Conservation (phyloP, 2,113 vertebrate species). For the Myocastor coypus region DNA sequence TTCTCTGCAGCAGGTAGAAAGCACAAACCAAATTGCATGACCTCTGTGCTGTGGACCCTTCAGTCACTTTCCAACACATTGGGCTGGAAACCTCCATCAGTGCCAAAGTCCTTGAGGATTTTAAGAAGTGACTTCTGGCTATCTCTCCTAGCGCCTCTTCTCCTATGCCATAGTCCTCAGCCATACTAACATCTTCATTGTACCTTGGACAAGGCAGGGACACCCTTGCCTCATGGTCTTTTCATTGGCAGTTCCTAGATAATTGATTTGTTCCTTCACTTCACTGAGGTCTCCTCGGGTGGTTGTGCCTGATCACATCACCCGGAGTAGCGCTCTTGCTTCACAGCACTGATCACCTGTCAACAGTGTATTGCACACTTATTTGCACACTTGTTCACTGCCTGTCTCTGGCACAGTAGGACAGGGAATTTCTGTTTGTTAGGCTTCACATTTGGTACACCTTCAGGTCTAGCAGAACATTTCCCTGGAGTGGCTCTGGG, state of each 20-base stretch:
- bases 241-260: background rate
- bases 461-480: background rate
- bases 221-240: background rate
- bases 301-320: background rate
- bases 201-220: background rate
- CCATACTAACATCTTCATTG: rapidly evolving
- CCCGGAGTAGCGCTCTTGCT: background rate
- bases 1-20: background rate
- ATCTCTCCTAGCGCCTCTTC: background rate
- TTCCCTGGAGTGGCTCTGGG: background rate
- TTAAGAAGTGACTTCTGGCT: background rate
- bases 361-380: background rate
- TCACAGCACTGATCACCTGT: background rate
- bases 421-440: background rate
- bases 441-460: background rate
- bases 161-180: background rate
- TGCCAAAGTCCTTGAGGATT: background rate
- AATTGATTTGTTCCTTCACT: background rate
- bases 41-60: background rate
- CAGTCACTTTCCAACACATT: background rate
- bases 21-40: background rate
- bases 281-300: background rate
- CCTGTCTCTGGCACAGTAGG: background rate
- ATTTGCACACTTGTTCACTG: background rate
- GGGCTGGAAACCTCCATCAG: background rate